Percentiles rank a stretch among this genome's conserved stretches.
These are phyloP conservation scores for Drosophila pectinifera DNA, from an alignment of 1,140 invertebrate species.

Conservation along the genomic window DNA sequence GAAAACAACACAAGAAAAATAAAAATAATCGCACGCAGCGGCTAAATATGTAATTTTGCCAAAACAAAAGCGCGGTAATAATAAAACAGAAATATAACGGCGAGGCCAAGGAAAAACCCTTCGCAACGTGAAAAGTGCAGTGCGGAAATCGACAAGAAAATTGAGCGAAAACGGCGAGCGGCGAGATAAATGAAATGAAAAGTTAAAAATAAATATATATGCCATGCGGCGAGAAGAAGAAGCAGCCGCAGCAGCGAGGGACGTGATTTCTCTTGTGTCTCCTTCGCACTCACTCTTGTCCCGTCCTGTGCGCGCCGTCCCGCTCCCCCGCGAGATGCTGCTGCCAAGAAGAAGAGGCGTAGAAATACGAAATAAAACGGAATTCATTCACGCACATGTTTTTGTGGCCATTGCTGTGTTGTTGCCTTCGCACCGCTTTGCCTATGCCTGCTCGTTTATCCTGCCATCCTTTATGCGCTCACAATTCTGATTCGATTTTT, in stretches of 20 bases:
- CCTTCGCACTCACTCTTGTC: constrained; percentile 28
- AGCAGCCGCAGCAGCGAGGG: constrained; percentile 36
- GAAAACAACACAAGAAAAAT: constrained; percentile 32
- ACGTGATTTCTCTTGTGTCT: constrained; percentile 78
- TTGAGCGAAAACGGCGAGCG: constrained; percentile 30
- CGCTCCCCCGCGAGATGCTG: constrained; percentile 29
- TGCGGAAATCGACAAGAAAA: constrained; percentile 22
- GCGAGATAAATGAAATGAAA: constrained; percentile 81
- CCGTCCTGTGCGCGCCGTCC: not conserved
- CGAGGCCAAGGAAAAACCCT: constrained; percentile 2
- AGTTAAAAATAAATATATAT: constrained; percentile 83
- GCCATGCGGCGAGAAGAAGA: constrained; percentile 58
- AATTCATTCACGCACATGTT: constrained; percentile 66
- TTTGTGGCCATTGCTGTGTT: constrained; percentile 61
- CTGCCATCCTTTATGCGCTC: constrained; percentile 66
- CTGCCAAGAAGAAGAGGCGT: constrained; percentile 1
- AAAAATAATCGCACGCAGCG: constrained; percentile 16
- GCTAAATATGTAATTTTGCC: constrained; percentile 13
- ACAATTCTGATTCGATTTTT: constrained; percentile 80
- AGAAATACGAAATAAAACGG: constrained; percentile 30
- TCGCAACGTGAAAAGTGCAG: constrained; percentile 40
- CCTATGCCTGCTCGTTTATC: constrained; percentile 63
- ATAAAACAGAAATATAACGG: constrained; percentile 17
- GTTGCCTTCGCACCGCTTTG: constrained; percentile 45
- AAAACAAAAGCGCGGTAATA: constrained; percentile 36